A percentile compares a stretch with the other conserved stretches of the same genome.
These are phyloP conservation scores for Bothrops jararaca DNA, from an alignment of 2,113 vertebrate species.

Conservation along the genomic window DNA sequence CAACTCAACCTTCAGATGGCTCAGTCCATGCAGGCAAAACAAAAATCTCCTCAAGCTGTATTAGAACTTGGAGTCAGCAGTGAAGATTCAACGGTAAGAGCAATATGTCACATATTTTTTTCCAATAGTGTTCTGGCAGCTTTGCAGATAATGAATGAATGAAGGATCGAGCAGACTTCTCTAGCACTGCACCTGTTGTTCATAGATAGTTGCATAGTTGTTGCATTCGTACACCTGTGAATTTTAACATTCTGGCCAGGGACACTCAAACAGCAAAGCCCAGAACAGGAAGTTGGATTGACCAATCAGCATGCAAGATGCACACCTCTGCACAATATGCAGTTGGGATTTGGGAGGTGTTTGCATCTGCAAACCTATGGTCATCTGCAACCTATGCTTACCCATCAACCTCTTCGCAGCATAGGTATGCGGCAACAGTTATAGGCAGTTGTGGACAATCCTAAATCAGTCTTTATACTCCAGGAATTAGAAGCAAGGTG, in stretches of 20 bases:
- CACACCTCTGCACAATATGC: background rate
- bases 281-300: too few species aligned
- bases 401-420: background rate
- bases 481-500: background rate
- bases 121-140: background rate
- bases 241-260: background rate
- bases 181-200: background rate
- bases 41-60: constrained; percentile 85
- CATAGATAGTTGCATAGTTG: background rate
- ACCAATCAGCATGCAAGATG: too few species aligned
- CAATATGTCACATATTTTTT: background rate
- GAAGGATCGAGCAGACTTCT: background rate
- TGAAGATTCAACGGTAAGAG: constrained; percentile 86
- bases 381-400: background rate
- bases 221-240: background rate
- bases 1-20: constrained; percentile 95
- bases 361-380: background rate
- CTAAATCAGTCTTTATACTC: background rate
- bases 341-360: background rate
- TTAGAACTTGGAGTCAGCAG: constrained; percentile 84
- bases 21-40: constrained; percentile 82
- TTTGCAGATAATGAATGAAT: background rate
- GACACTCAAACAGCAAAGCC: too few species aligned
- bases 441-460: background rate
- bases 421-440: background rate